Percentiles rank a stretch among this genome's conserved stretches.
Evolutionary conservation across 2,113 vertebrate genomes (phyloP).

Genomic region (Calidris pygmaea): DNA sequence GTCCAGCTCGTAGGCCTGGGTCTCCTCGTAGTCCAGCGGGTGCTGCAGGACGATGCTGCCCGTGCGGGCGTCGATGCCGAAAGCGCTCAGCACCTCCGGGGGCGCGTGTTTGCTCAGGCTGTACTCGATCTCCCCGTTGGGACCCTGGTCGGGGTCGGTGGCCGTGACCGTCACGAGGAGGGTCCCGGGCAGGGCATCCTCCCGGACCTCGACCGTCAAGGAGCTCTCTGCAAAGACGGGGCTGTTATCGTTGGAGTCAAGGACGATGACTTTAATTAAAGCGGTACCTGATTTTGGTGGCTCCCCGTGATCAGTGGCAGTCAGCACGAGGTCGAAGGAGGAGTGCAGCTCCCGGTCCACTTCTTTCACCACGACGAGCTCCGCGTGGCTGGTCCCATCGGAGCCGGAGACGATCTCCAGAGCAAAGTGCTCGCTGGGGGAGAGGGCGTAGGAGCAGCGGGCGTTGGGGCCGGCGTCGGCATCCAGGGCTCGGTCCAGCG

Average conservation of each 20-base stretch:
- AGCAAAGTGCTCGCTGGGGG: slow-evolving; percentile 85
- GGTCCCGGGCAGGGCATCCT: slow-evolving; percentile 83
- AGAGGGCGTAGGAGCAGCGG: slow-evolving; percentile 83
- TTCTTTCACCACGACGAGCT: slow-evolving; percentile 87
- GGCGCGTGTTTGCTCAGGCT: slow-evolving; percentile 83
- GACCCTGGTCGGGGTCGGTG: slow-evolving; percentile 89
- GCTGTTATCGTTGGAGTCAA: slow-evolving; percentile 94
- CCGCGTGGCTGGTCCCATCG: slow-evolving; percentile 79
- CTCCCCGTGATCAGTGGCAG: slow-evolving; percentile 85
- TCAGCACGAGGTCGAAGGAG: slow-evolving; percentile 80
- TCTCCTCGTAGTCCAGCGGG: slow-evolving; percentile 85
- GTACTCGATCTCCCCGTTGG: slow-evolving; percentile 91
- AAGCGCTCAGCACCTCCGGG: slow-evolving; percentile 80
- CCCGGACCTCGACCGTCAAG: slow-evolving; percentile 78
- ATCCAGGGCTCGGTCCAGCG: slow-evolving; percentile 86
- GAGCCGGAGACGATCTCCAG: slow-evolving; percentile 80
- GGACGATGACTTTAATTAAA: slow-evolving; percentile 82
- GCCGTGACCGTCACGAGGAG: slow-evolving; percentile 84
- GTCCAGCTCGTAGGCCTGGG: slow-evolving; percentile 80
- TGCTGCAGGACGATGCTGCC: slow-evolving; percentile 79
- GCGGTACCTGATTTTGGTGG: slow-evolving; percentile 86
- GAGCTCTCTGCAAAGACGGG: slow-evolving; percentile 84
- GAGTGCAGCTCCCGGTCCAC: slow-evolving; percentile 86
- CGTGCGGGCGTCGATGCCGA: slow-evolving; percentile 77
- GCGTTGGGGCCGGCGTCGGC: slow-evolving; percentile 82